Evolutionary conservation across 2,797 vertebrate species (phyloP).

Genomic region (Etheostoma nigrum): DNA sequence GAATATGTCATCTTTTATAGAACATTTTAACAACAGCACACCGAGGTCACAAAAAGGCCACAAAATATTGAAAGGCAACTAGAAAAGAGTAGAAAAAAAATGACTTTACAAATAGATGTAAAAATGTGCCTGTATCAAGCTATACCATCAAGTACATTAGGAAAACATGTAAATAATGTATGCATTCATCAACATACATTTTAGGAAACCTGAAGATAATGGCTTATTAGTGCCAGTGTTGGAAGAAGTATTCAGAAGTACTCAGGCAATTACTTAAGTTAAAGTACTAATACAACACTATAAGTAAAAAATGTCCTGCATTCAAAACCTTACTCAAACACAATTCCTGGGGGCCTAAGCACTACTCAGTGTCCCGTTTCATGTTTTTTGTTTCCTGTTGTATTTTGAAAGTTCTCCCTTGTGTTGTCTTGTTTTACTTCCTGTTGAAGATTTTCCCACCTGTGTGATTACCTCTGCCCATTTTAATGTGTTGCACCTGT

Average conservation of each 20-base stretch:
- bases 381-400: too few species aligned
- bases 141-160: background rate
- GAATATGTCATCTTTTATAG: background rate
- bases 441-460: too few species aligned
- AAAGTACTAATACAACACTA: too few species aligned
- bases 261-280: too few species aligned
- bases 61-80: background rate
- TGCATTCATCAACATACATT: slow-evolving; percentile 6
- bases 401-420: too few species aligned
- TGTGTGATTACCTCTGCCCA: too few species aligned
- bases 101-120: background rate
- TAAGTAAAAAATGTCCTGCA: too few species aligned
- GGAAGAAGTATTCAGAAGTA: too few species aligned
- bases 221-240: slow-evolving; percentile 23
- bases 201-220: slow-evolving; percentile 20
- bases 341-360: background rate
- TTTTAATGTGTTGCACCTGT: too few species aligned
- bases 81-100: background rate
- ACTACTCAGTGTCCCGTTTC: background rate
- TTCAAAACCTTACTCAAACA: slow-evolving; percentile 11
- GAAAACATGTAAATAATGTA: background rate
- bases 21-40: background rate
- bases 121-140: background rate
- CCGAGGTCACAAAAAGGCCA: background rate
- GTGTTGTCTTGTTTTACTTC: too few species aligned